phyloP scores from a whole-genome alignment of 2,113 vertebrate species.

The Lanius collurio region DNA sequence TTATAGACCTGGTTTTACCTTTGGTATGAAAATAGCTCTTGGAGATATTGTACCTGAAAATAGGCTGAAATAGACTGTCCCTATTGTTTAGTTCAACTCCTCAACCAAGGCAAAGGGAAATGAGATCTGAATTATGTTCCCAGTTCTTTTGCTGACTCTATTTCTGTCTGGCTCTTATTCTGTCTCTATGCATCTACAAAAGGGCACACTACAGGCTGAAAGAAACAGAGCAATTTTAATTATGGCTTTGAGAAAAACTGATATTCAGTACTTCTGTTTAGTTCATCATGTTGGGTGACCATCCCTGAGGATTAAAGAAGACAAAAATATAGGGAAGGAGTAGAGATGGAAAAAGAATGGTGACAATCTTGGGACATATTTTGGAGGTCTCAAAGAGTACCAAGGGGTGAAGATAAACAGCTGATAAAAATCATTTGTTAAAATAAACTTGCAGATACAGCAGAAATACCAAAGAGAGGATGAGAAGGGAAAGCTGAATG shows the following conservation, averaged over 20 bases:
- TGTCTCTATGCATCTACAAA: background rate
- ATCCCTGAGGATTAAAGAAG: background rate
- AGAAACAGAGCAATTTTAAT: background rate
- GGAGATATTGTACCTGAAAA: conserved; percentile 17
- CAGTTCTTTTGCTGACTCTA: background rate
- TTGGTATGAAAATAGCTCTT: conserved; percentile 29
- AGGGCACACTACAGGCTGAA: background rate
- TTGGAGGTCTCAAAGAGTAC: background rate
- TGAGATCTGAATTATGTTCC: conserved; percentile 2
- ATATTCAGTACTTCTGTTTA: background rate
- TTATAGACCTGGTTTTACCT: conserved; percentile 15
- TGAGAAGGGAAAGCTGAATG: conserved; percentile 24
- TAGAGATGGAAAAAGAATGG: background rate
- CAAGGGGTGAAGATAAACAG: background rate
- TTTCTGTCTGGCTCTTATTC: background rate
- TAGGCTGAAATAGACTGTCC: conserved; percentile 17
- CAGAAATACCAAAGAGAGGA: conserved; percentile 10
- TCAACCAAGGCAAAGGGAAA: background rate
- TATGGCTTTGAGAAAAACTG: background rate
- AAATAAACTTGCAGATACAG: conserved; percentile 39
- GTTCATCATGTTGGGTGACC: background rate
- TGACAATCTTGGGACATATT: background rate
- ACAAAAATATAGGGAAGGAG: background rate
- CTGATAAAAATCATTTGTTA: conserved; percentile 14
- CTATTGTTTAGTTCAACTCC: conserved; percentile 8